Conservation (phyloP, 1,140 invertebrate species). For the Drosophila baimaii region DNA sequence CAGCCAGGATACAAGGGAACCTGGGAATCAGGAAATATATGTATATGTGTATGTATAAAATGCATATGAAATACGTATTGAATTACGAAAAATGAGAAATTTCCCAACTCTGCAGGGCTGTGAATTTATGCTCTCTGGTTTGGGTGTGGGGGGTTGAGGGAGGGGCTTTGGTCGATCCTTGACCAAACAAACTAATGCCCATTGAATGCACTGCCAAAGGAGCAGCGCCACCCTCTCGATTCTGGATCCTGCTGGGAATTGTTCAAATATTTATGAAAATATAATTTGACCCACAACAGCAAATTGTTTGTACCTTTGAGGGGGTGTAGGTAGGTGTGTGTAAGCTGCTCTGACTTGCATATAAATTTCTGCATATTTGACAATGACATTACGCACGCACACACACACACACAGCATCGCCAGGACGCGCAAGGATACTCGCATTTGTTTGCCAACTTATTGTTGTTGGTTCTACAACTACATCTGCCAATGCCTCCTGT, state of each 20-base stretch:
- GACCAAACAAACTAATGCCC: slow-evolving; percentile 30
- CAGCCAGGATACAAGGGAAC: slow-evolving; percentile 53
- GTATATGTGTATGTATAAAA: slow-evolving; percentile 36
- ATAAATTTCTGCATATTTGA: slow-evolving; percentile 79
- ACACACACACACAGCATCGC: slow-evolving; percentile 20
- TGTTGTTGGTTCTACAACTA: slow-evolving; percentile 21
- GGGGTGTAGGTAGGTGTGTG: slow-evolving; percentile 26
- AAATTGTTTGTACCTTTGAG: slow-evolving; percentile 39
- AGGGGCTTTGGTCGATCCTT: slow-evolving; percentile 2
- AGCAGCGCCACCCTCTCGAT: slow-evolving; percentile 55
- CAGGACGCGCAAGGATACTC: slow-evolving; percentile 16
- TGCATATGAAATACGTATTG: slow-evolving; percentile 58
- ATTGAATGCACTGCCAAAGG: slow-evolving; percentile 64
- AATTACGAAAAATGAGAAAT: slow-evolving; percentile 70
- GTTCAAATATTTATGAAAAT: slow-evolving; percentile 82
- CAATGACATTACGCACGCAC: slow-evolving; percentile 62
- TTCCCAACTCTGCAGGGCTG: slow-evolving; percentile 18
- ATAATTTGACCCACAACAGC: slow-evolving; percentile 68
- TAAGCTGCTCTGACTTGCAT: slow-evolving; percentile 76
- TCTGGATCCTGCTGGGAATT: slow-evolving; percentile 32
- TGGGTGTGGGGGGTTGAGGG: not conserved
- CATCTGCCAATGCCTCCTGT: slow-evolving; percentile 27
- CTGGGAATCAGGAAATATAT: slow-evolving; percentile 11
- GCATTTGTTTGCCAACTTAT: slow-evolving; percentile 57
- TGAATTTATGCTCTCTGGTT: slow-evolving; percentile 5